Evolutionary conservation across 2,113 vertebrate species (phyloP), one percentile per base, ranked within the genome.

Genomic region (Rissa tridactyla): DNA sequence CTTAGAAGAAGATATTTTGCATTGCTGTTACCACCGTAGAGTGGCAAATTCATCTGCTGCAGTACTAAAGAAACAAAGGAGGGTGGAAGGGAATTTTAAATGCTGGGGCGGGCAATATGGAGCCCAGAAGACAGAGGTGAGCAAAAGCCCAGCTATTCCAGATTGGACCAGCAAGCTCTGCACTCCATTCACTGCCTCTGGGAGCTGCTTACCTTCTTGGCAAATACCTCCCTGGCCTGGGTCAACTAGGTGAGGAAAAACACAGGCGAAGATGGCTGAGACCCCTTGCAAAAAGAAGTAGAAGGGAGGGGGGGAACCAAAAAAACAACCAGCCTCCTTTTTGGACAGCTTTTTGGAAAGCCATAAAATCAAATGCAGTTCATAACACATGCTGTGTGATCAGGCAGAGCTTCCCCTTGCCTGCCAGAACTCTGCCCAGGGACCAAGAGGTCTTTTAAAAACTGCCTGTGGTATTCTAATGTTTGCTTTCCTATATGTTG

Each of bases 301-400:
- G 12, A 18, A 26, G 27, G 52, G 26, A 9, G 8, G 27, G 23
- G 27, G 55, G 29, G 8, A 11, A 14, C 49, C n/a, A 15, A 60
- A 57, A 86, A 91, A 64, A 3, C 16, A 68, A 79, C 66, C 21
- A 40, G 38, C 36, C 75, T 84, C 78, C 62, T 83, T 96, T 92
- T 97, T 97, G 96, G 97, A 97, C 52, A 96, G 88, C 68, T 85
- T 96, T 96, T 91, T 95, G 95, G 96, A 98, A 97, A 97, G 86
- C 88, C 87, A 90, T 98, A 97, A 97, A 97, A 97, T 96, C 92
- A 98, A 97, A 94, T 94, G 69, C 95, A 97, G 96, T 90, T 97
- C 92, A 92, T 94, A 98, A 94, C 82, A 94, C 71, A 95, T 46
- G 79, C 94, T 96, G 66, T 96, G 95, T 96, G 96, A 98, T 96